phyloP scores from a whole-genome alignment of 2,797 vertebrate genomes.

The Poecilia wingei region DNA sequence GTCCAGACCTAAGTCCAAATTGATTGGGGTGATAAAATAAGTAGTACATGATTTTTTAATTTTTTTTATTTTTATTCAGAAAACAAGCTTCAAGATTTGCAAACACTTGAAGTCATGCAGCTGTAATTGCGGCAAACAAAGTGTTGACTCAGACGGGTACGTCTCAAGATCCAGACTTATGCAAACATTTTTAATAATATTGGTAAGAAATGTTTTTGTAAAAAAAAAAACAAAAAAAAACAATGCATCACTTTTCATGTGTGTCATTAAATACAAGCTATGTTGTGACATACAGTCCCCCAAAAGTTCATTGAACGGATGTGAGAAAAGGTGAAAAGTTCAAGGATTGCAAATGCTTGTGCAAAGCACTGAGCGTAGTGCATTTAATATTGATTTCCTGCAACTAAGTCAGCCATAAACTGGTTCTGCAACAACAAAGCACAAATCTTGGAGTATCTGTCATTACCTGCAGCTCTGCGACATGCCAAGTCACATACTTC shows the following conservation, averaged over 20 bases:
- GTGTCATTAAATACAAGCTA: background rate
- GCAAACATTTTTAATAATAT: too few relatives aligned
- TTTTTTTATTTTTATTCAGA: too few relatives aligned
- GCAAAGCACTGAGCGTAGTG: background rate
- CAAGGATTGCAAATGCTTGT: background rate
- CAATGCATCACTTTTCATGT: background rate
- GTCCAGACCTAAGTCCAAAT: background rate
- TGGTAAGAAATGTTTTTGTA: too few relatives aligned
- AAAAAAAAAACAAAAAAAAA: background rate
- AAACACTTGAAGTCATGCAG: background rate
- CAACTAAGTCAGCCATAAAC: slow-evolving; percentile 9
- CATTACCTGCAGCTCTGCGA: slow-evolving; percentile 50
- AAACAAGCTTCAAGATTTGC: background rate
- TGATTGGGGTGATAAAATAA: background rate
- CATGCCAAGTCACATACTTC: slow-evolving; percentile 59
- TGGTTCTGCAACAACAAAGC: slow-evolving; percentile 7
- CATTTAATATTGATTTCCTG: background rate
- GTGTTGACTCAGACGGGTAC: background rate
- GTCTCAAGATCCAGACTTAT: background rate
- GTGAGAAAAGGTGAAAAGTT: background rate
- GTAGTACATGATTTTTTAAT: too few relatives aligned
- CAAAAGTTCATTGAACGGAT: background rate
- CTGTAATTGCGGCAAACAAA: background rate
- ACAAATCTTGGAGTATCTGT: slow-evolving; percentile 30
- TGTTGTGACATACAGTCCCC: background rate